These are phyloP conservation scores for Mesoclemmys tuberculata DNA, from an alignment of 2,113 vertebrate genomes.

Conservation along the genomic window DNA sequence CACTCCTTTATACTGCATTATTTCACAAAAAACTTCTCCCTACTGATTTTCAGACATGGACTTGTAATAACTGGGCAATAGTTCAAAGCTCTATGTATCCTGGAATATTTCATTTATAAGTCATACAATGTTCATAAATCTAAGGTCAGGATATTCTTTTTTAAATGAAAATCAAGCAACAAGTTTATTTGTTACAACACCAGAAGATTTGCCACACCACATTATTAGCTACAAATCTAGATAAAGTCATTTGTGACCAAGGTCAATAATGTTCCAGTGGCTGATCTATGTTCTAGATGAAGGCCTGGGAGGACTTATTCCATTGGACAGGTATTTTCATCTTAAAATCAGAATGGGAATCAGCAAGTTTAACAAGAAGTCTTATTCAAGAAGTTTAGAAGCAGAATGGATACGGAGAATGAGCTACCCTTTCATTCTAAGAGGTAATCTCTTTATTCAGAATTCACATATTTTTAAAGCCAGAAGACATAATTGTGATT, in stretches of 20 bases:
- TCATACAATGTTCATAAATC: not conserved
- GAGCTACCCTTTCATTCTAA: not conserved
- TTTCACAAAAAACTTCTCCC: not conserved
- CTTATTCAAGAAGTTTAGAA: not conserved
- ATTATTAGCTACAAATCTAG: not conserved
- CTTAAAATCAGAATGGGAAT: not conserved
- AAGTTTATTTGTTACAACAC: not conserved
- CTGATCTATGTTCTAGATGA: not conserved
- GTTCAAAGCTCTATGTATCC: not conserved
- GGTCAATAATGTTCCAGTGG: not conserved
- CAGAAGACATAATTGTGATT: not conserved
- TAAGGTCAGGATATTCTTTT: not conserved
- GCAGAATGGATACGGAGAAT: not conserved
- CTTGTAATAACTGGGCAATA: not conserved
- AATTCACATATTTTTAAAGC: not conserved
- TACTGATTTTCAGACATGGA: not conserved
- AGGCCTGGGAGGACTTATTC: not conserved
- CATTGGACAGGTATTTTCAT: not conserved
- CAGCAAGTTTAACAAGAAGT: not conserved
- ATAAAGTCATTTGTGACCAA: constrained; percentile 11
- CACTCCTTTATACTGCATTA: not conserved
- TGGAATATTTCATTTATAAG: not conserved
- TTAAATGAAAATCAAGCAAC: not conserved
- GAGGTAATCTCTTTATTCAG: not conserved
- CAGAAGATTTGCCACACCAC: constrained; percentile 4